phyloP scores from a whole-genome alignment of 2,888 invertebrate species.

The Lepidocyrtoides sp. region DNA sequence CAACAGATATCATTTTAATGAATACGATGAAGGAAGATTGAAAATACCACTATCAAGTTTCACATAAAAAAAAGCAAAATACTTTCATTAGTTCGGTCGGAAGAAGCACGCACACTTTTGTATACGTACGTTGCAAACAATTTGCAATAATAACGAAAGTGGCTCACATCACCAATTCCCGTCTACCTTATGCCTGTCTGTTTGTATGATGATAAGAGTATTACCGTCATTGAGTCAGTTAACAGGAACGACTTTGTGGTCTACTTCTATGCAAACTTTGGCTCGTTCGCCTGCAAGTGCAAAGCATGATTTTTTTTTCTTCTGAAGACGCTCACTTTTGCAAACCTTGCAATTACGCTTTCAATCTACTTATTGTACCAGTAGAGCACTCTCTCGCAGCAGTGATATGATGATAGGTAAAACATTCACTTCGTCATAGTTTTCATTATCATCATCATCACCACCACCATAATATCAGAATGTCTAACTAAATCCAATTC shows the following conservation, averaged over 20 bases:
- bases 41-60: conserved; percentile 3
- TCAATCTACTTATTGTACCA: conserved; percentile 4
- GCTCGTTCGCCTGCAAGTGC: conserved; percentile 20
- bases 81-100: conserved; percentile 36
- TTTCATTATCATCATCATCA: conserved; percentile 37
- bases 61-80: conserved; percentile 9
- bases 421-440: conserved; percentile 43
- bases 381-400: not conserved
- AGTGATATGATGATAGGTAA: conserved; percentile 1
- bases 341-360: conserved; percentile 35
- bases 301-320: conserved; percentile 40
- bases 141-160: conserved; percentile 45
- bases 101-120: conserved; percentile 33
- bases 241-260: not conserved
- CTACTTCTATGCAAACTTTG: conserved; percentile 43
- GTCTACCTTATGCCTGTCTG: not conserved
- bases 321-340: conserved; percentile 64
- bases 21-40: not conserved
- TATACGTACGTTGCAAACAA: not conserved
- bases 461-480: no score
- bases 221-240: conserved; percentile 14
- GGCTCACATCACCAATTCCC: conserved; percentile 43
- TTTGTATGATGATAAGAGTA: conserved; percentile 35
- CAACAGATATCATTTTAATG: conserved; percentile 25
- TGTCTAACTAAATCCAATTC: conserved; percentile 13